Conservation (phyloP, 2,113 vertebrate species). For the Hiodon alosoides region DNA sequence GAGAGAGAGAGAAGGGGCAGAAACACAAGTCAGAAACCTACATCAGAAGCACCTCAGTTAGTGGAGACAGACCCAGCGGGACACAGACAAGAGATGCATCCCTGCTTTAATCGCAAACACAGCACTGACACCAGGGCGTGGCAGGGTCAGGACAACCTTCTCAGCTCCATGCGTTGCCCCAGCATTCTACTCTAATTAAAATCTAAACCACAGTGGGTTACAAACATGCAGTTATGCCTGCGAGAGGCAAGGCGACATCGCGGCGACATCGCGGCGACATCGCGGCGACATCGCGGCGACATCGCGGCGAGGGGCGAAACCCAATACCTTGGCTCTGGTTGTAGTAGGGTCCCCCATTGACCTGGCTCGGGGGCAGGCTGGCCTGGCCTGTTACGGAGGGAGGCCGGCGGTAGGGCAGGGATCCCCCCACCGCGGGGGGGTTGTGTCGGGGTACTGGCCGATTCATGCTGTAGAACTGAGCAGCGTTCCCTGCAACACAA, state of each 20-base stretch:
- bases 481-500: conserved; percentile 64
- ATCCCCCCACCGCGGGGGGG: conserved; percentile 78
- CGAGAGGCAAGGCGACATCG: too few species aligned
- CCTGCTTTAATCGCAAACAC: not conserved
- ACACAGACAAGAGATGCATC: not conserved
- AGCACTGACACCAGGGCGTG: not conserved
- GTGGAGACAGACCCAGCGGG: conserved; percentile 5
- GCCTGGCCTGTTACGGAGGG: conserved; percentile 80
- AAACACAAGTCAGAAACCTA: conserved; percentile 10
- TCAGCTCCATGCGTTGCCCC: too few species aligned
- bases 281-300: too few species aligned
- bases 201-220: too few species aligned
- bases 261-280: too few species aligned
- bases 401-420: conserved; percentile 84
- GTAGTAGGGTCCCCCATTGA: conserved; percentile 79
- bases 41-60: not conserved
- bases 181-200: too few species aligned
- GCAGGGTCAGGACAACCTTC: too few species aligned
- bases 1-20: conserved; percentile 9
- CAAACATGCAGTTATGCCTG: too few species aligned
- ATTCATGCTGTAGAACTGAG: conserved; percentile 98
- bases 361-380: conserved; percentile 66
- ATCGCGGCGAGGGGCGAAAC: not conserved
- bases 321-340: conserved; percentile 78
- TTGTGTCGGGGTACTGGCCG: conserved; percentile 79